A percentile compares a stretch with the other conserved stretches of the same genome.
phyloP scores from a whole-genome alignment of 2,797 vertebrate genomes.

The Thalassophryne amazonica region DNA sequence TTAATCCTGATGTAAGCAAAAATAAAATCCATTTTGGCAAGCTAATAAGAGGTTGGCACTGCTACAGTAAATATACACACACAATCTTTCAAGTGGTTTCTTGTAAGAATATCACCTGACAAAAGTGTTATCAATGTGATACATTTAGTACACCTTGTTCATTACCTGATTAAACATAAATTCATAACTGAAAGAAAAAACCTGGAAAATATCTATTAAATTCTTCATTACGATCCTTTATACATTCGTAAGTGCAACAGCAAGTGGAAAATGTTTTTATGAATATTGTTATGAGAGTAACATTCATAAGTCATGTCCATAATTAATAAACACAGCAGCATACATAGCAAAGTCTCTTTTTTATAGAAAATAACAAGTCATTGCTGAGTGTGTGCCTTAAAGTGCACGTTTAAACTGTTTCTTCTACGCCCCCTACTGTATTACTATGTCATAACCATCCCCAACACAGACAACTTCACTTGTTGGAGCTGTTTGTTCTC shows the following conservation, averaged over 20 bases:
- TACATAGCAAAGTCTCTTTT: conserved; percentile 29
- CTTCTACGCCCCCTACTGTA: conserved; percentile 34
- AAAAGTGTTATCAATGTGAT: conserved; percentile 79
- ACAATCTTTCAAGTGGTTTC: conserved; percentile 77
- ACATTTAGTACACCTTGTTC: conserved; percentile 64
- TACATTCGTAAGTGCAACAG: conserved; percentile 86
- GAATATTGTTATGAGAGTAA: conserved; percentile 71
- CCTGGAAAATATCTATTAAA: conserved; percentile 65
- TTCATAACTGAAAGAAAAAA: conserved; percentile 61
- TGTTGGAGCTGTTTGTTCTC: conserved; percentile 28
- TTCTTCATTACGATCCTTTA: conserved; percentile 78
- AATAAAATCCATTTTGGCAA: conserved; percentile 93
- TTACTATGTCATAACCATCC: too few relatives aligned
- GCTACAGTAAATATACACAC: conserved; percentile 82
- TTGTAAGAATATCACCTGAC: conserved; percentile 80
- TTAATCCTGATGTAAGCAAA: conserved; percentile 75
- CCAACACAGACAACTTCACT: conserved; percentile 37
- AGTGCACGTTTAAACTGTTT: conserved; percentile 46
- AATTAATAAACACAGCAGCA: conserved; percentile 58
- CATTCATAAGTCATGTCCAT: conserved; percentile 62
- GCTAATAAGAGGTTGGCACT: conserved; percentile 89
- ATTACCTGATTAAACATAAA: conserved; percentile 42
- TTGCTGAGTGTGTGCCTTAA: conserved; percentile 26
- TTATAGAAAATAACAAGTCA: conserved; percentile 37
- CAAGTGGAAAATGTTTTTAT: conserved; percentile 76